phyloP scores from a whole-genome alignment of 2,888 invertebrate genomes.

The Caenorhabditis zanzibari region DNA sequence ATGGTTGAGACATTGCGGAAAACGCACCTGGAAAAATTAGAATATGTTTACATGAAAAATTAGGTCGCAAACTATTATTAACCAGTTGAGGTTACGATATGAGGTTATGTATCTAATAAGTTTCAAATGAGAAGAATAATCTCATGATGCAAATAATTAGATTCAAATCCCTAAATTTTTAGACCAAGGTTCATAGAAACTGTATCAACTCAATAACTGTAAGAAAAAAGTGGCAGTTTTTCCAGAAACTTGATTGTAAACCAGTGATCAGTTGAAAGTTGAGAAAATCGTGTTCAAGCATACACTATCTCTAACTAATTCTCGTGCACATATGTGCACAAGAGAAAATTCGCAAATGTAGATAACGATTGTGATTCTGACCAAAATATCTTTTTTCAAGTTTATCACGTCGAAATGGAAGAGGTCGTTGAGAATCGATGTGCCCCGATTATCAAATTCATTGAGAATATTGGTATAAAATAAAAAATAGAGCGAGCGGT shows the following conservation, averaged over 20 bases:
- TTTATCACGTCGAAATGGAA: slow-evolving; percentile 41
- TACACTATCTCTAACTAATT: slow-evolving; percentile 22
- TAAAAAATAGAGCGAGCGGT: slow-evolving; percentile 45
- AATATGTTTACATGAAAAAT: neutral
- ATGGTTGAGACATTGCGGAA: slow-evolving; percentile 80
- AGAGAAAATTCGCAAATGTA: slow-evolving; percentile 39
- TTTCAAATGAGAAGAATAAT: too few relatives aligned
- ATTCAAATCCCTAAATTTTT: too few relatives aligned
- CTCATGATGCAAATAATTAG: too few relatives aligned
- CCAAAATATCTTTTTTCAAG: slow-evolving; percentile 49
- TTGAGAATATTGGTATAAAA: slow-evolving; percentile 31
- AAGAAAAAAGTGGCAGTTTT: too few relatives aligned
- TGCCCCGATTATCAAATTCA: too few relatives aligned
- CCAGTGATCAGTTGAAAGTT: neutral
- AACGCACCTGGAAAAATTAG: slow-evolving; percentile 72
- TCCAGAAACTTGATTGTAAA: neutral
- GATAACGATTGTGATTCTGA: slow-evolving; percentile 39
- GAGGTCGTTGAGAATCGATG: slow-evolving; percentile 15
- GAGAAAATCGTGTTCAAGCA: slow-evolving; percentile 9
- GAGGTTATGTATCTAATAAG: too few relatives aligned
- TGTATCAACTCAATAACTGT: too few relatives aligned
- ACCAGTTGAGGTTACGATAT: too few relatives aligned
- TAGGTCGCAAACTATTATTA: too few relatives aligned
- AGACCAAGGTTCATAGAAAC: too few relatives aligned
- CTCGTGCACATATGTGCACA: slow-evolving; percentile 46